Evolutionary conservation across 2,888 invertebrate species (phyloP), one percentile per base, ranked within the genome.

Genomic region (Esperia sulphurella): DNA sequence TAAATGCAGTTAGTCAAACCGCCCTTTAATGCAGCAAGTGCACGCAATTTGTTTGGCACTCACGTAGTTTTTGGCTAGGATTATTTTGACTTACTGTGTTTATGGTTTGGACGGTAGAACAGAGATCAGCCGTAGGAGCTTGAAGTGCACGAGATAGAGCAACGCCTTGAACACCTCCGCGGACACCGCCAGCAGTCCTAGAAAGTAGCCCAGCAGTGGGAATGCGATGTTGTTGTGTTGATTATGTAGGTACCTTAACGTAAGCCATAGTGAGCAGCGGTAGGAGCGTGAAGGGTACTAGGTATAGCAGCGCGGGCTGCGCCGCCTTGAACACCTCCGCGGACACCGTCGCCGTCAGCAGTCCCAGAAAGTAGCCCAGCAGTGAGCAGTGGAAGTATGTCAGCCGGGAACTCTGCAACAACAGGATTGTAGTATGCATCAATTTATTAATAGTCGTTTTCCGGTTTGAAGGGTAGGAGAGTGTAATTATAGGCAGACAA

Each of bases 381-480:
- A 98, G 93, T 73, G 98, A 98, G 92, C 98, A 98, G 91, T 98
- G 98, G 92, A 98, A 98, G 92, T 98, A 98, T 72, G 97, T 97
- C 71, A 95, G 91, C 58, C 94, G 92, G 44, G 93, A 93, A 28
- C 92, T 90, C 84, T 90, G 71, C 3, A 13, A 29, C 13, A 33
- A 39, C 7, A 8, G 5, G 5, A 21, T 21, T 2, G 2, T 21
- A 21, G 21, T 5, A 21, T 21, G 3, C 21, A 21, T 21, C 21
- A 21, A 21, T 21, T 21, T 3, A 2, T 2, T 2, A 3, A 2
- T 21, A 21, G 21, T 21, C 21, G 21, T n/a, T n/a, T n/a, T n/a
- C n/a, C n/a, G n/a, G n/a, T n/a, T n/a, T n/a, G n/a, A n/a, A n/a
- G n/a, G n/a, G n/a, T n/a, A n/a, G n/a, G n/a, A n/a, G n/a, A n/a